Conservation (phyloP, 2,113 vertebrate genomes). For the Lagenorhynchus albirostris region DNA sequence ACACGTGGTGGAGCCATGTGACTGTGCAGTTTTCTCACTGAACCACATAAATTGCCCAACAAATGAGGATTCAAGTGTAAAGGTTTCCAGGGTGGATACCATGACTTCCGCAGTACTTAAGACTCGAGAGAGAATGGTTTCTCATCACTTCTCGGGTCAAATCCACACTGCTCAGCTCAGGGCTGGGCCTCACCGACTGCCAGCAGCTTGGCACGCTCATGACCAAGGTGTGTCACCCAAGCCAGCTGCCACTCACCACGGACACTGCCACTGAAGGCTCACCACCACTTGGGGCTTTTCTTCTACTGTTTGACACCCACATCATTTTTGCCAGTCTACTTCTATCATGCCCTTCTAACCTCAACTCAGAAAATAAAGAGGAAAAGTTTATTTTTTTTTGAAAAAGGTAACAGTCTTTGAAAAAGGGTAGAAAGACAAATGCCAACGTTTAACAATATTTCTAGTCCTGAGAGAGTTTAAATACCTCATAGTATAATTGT, state of each 20-base stretch:
- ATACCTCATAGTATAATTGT: neutral
- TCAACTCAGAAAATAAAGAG: neutral
- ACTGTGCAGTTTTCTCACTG: neutral
- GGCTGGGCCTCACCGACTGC: neutral
- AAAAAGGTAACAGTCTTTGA: neutral
- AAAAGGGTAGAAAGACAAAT: neutral
- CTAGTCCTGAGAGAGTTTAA: neutral
- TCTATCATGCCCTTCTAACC: neutral
- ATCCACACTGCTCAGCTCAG: too few species aligned
- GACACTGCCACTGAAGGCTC: neutral
- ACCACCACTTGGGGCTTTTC: fast-evolving
- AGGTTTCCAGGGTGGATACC: neutral
- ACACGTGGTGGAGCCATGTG: too few species aligned
- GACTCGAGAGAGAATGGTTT: neutral
- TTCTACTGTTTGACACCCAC: too few species aligned
- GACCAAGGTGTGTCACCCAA: neutral
- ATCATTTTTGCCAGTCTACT: neutral
- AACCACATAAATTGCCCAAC: neutral
- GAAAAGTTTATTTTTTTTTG: neutral
- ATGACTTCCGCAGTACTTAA: fast-evolving
- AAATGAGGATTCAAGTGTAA: neutral
- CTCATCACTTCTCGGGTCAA: neutral
- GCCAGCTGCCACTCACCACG: neutral
- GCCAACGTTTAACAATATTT: neutral
- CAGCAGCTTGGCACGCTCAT: neutral